Base-by-base conservation (phyloP, 2,888 invertebrate genomes). In the Stegana nigrithorax region DNA sequence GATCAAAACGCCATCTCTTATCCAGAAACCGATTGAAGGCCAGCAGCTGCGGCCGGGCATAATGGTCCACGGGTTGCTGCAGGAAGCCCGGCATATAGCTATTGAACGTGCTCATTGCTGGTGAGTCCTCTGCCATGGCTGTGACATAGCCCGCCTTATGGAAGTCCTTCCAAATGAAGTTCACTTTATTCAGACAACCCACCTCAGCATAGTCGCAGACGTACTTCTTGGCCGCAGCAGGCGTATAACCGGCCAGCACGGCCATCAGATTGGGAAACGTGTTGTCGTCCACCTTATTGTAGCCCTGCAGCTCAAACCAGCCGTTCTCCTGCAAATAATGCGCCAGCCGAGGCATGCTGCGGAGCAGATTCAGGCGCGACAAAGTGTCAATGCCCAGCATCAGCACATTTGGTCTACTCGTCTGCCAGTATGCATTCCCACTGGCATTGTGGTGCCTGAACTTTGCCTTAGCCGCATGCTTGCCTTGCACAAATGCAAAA, bases 211-310 rank as follows among this genome's bases (percentile, higher is more conserved):
- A 87, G 29, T 86, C 81, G 66, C 88, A 87, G 47, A 86, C 77
- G 3, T 79, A 72, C 5, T 5, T 4, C 57, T 88, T 86, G 14
- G 89, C 83, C 17, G 86, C 67, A 0, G 78, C 67, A 27, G 81
- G 76, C 62, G 83, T 88, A 66, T 88, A 86, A 0, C 94, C 95
- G 0, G 92, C 90, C 7, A 93, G 86, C 58, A 92, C 87, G 0
- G 94, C 92, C 88, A 94, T 91, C 60, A 95, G 83, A 84, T 96
- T 96, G 0, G 95, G 93, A 79, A 92, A 93, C 0, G 94, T 95
- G 74, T 95, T 95, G 74, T 95, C 95, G 1, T 90, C 93, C 63
- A 88, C 88, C 86, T 88, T 88, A 73, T 88, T 87, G 83, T 92
- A 93, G 2, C 92, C 94, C 72, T 89, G 87, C 79, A 91, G 87